phyloP scores from a whole-genome alignment of 2,888 invertebrate species.

The Himalopsyche tibetana region DNA sequence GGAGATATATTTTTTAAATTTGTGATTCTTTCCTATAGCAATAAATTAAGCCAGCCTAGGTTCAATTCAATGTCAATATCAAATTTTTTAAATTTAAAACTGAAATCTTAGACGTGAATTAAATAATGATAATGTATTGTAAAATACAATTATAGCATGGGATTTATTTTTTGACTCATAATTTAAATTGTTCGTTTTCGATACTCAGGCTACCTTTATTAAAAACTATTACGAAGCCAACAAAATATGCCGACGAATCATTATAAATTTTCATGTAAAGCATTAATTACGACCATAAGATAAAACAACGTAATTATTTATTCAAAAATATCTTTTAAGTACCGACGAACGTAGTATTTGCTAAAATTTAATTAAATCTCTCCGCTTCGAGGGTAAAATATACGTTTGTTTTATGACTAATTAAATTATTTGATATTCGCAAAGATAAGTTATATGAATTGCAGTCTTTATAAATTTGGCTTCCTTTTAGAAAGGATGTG shows the following conservation, averaged over 20 bases:
- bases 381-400: neutral
- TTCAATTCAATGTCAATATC: no score
- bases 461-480: neutral
- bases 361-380: constrained; percentile 28
- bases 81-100: no score
- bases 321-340: constrained; percentile 9
- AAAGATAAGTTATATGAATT: constrained; percentile 10
- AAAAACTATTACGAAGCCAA: neutral
- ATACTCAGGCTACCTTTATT: no score
- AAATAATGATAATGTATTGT: no score
- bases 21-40: no score
- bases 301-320: neutral
- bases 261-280: neutral
- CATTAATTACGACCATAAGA: neutral
- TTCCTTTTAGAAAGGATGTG: neutral
- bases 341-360: neutral
- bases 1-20: no score
- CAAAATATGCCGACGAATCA: neutral
- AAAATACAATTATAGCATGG: no score
- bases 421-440: neutral
- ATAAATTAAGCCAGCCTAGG: no score
- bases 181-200: no score
- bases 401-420: constrained; percentile 4
- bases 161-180: no score
- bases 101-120: no score